Conservation (phyloP, 2,113 vertebrate genomes). For the Pungitius pungitius region DNA sequence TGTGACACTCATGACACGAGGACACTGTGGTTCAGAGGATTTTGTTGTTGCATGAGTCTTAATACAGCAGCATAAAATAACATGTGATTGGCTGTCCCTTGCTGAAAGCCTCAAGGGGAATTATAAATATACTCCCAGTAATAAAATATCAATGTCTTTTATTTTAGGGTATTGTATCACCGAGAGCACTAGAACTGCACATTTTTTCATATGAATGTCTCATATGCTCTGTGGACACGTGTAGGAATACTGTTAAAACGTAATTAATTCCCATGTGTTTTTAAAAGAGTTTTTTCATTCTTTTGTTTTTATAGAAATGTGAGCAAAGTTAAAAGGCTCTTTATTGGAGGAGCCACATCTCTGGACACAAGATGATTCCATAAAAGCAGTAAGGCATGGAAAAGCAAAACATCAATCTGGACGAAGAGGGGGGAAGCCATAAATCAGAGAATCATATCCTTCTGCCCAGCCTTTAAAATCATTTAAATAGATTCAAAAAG, state of each 20-base stretch:
- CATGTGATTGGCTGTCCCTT: slow-evolving; percentile 64
- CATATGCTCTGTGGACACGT: slow-evolving; percentile 19
- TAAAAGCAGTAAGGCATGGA: slow-evolving; percentile 80
- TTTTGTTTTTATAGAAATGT: slow-evolving; percentile 78
- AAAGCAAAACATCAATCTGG: slow-evolving; percentile 84
- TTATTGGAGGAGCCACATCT: slow-evolving; percentile 82
- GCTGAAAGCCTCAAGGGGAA: slow-evolving; percentile 68
- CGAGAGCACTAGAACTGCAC: slow-evolving; percentile 20
- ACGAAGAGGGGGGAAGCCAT: slow-evolving; percentile 78
- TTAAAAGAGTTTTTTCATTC: slow-evolving; percentile 68
- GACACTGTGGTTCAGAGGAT: slow-evolving; percentile 58
- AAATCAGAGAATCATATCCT: slow-evolving; percentile 81
- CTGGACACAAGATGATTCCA: slow-evolving; percentile 84
- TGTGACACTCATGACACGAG: slow-evolving; percentile 72
- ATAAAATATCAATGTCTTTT: slow-evolving; percentile 60
- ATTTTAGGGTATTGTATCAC: slow-evolving; percentile 41
- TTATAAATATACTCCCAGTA: slow-evolving; percentile 63
- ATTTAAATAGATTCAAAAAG: slow-evolving; percentile 84
- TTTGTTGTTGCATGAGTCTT: slow-evolving; percentile 62
- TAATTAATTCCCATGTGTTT: slow-evolving; percentile 63
- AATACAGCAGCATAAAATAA: slow-evolving; percentile 59
- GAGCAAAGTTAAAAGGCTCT: slow-evolving; percentile 82
- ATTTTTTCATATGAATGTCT: slow-evolving; percentile 18
- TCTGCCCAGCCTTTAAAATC: slow-evolving; percentile 81
- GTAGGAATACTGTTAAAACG: slow-evolving; percentile 36